These are phyloP conservation scores for Macrophya annulata DNA, from an alignment of 2,888 invertebrate genomes.

Conservation along the genomic window DNA sequence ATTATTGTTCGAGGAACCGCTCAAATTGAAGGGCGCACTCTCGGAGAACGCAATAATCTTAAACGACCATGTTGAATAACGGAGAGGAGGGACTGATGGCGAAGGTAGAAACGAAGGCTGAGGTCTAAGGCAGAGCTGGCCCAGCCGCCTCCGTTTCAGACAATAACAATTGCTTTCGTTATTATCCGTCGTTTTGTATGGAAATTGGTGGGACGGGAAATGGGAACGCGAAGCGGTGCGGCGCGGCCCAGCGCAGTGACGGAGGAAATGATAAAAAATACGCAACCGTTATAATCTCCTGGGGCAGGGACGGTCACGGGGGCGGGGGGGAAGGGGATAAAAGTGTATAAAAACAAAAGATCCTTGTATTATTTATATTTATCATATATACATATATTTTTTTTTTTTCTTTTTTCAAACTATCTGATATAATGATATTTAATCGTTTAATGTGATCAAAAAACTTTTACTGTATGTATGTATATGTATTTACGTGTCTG, in stretches of 20 bases:
- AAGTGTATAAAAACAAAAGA: slow-evolving; percentile 9
- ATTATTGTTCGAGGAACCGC: slow-evolving; percentile 57
- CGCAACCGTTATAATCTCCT: slow-evolving; percentile 38
- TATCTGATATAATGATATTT: slow-evolving; percentile 17
- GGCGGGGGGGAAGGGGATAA: background rate
- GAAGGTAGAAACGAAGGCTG: slow-evolving; percentile 11
- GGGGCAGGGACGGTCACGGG: too few species aligned
- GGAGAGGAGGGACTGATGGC: slow-evolving; percentile 44
- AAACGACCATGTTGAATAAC: slow-evolving; percentile 60
- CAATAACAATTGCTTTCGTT: slow-evolving; percentile 58
- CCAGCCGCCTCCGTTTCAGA: slow-evolving; percentile 49
- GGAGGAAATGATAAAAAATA: slow-evolving; percentile 43
- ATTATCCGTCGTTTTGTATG: slow-evolving; percentile 58
- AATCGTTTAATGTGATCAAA: background rate
- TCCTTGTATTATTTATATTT: background rate
- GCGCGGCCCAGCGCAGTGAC: background rate
- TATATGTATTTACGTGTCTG: too few species aligned
- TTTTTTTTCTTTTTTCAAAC: background rate
- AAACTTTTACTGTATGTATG: background rate
- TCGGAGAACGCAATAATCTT: slow-evolving; percentile 58
- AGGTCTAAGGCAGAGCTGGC: slow-evolving; percentile 16
- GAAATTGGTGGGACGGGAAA: slow-evolving; percentile 54
- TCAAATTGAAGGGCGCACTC: slow-evolving; percentile 60
- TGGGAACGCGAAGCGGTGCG: slow-evolving; percentile 13
- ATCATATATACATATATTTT: too few species aligned